Percentiles rank a stretch among this genome's conserved stretches.
Evolutionary conservation across 2,888 invertebrate species (phyloP).

Genomic region (Eretmocerus hayati): DNA sequence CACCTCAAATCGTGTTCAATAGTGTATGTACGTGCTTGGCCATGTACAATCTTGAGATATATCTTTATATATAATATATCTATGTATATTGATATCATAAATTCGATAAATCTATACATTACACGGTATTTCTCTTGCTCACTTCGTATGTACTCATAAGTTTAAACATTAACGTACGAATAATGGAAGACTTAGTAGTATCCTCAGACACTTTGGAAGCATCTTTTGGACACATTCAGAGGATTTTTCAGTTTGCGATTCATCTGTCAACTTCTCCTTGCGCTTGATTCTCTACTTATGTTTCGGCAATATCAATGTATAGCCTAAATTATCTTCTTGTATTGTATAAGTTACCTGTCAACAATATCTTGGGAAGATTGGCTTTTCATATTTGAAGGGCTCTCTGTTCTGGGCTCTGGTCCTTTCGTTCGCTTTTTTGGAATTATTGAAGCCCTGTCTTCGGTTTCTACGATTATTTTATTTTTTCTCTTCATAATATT

Average conservation of each 20-base stretch:
- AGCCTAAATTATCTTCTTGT: no score
- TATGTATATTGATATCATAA: slow-evolving; percentile 30
- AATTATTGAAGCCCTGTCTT: no score
- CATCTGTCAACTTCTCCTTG: not conserved
- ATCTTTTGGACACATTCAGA: slow-evolving; percentile 20
- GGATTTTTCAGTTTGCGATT: not conserved
- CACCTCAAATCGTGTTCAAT: slow-evolving; percentile 16
- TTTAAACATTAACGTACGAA: slow-evolving; percentile 42
- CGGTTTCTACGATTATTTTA: no score
- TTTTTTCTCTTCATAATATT: no score
- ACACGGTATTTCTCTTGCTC: slow-evolving; percentile 26
- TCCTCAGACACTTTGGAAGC: slow-evolving; percentile 32
- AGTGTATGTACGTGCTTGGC: slow-evolving; percentile 22
- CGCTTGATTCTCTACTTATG: not conserved
- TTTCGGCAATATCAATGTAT: not conserved
- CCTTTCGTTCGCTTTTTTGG: no score
- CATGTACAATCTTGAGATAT: slow-evolving; percentile 11
- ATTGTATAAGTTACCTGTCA: no score
- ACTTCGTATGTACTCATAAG: slow-evolving; percentile 30
- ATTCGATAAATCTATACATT: slow-evolving; percentile 31
- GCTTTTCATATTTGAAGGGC: no score
- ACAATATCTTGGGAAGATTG: no score
- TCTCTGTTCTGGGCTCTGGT: no score
- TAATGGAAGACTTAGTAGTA: slow-evolving; percentile 42
- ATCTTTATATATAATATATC: slow-evolving; percentile 23